Base-by-base conservation (phyloP, 2,797 vertebrate species). In the Anguilla obscura region DNA sequence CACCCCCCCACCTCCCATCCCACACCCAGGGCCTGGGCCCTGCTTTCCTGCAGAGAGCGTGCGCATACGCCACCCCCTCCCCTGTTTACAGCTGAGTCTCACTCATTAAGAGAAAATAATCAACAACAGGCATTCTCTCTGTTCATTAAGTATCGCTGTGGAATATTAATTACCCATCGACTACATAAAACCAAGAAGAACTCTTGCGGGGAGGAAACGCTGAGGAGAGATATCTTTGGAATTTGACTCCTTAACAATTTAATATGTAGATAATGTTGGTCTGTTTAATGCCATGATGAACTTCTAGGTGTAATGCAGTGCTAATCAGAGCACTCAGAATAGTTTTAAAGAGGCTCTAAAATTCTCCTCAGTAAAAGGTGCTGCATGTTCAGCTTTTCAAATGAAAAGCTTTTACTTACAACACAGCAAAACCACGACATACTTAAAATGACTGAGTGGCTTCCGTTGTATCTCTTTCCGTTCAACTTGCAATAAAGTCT, bases 1-100 rank as follows among this genome's bases (percentile, higher is more conserved):
- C 94, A 40, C 36, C 91, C 45, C 91, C 91, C 91, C 95, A 94
- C 90, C 95, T 95, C 92, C 91, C 30, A 0, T 93, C 90, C 83
- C 95, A 95, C 88, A 92, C 90, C 94, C 98, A 98, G 86, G 97
- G 97, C 91, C 94, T 97, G 94, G 97, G 98, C 91, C 98, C 98
- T 93, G 93, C 91, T 96, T 98, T 93, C 96, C 96, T 97, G 87
- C 27, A 58, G 7, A 90, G 89, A 71, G 88, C 76, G 82, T 16
- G 54, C 85, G 82, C 85, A 84, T 12, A 87, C 50, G 60, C 80
- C 74, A 66, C 79, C 79, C 80, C 82, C 54, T 58, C 74, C 50
- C 30, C 69, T 69, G 88, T 86, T 88, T 88, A 86, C 88, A 85
- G 87, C 66, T 45, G 54, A 88, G 88, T 83, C 76, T 56, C 74